Conservation (phyloP, 2,113 vertebrate species). For the Burhinus oedicnemus region DNA sequence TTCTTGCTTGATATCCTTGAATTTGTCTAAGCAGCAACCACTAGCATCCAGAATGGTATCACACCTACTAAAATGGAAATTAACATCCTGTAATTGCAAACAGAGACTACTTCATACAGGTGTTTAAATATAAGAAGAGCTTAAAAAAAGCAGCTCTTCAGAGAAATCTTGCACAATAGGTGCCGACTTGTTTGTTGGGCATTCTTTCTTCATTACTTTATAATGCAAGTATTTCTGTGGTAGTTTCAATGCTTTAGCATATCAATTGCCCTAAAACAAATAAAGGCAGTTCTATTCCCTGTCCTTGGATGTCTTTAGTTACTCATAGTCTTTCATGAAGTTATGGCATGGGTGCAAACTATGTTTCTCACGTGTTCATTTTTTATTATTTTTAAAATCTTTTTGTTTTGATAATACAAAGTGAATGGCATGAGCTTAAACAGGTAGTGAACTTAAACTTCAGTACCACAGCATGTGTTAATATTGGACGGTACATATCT, state of each 20-base stretch:
- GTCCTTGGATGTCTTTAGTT: neutral
- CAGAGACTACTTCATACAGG: neutral
- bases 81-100: neutral
- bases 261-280: neutral
- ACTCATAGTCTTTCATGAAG: neutral
- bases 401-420: neutral
- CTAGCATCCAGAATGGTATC: neutral
- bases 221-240: neutral
- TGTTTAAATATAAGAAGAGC: conserved; percentile 24
- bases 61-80: conserved; percentile 51
- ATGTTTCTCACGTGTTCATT: neutral
- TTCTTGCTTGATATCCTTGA: neutral
- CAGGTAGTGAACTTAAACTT: neutral
- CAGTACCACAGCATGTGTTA: neutral
- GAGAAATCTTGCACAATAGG: neutral
- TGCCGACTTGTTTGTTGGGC: neutral
- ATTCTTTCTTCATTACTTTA: neutral
- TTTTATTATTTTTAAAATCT: neutral
- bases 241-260: neutral
- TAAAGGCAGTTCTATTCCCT: neutral
- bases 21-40: neutral
- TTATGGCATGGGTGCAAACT: neutral
- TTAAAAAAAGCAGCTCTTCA: neutral
- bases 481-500: neutral
- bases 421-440: neutral